phyloP scores from a whole-genome alignment of 2,888 invertebrate genomes.

The Branchellion lobata region DNA sequence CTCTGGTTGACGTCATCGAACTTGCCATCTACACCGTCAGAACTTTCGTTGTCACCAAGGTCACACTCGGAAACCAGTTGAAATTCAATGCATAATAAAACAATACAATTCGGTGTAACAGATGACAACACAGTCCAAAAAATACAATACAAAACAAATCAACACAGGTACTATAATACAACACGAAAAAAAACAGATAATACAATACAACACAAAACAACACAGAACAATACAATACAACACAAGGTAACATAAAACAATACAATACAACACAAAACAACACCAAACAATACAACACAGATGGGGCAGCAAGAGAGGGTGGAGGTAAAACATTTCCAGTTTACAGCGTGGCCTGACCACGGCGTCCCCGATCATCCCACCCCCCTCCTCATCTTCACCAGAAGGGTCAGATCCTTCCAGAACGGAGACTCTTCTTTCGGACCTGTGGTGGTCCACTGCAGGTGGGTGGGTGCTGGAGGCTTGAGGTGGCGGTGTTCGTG shows the following conservation, averaged over 20 bases:
- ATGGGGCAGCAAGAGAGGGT: conserved; percentile 68
- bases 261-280: too few relatives aligned
- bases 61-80: too few relatives aligned
- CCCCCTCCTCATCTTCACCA: conserved; percentile 92
- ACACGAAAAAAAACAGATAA: too few relatives aligned
- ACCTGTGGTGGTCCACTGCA: conserved; percentile 89
- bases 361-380: conserved; percentile 98
- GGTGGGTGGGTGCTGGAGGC: conserved; percentile 56
- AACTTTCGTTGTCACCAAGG: conserved; percentile 71
- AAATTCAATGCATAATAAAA: background rate
- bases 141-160: too few relatives aligned
- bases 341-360: conserved; percentile 99
- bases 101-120: too few relatives aligned
- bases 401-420: conserved; percentile 75
- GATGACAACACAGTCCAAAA: too few relatives aligned
- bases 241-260: too few relatives aligned
- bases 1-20: conserved; percentile 91
- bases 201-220: too few relatives aligned
- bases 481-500: background rate
- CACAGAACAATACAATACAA: too few relatives aligned
- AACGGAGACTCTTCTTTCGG: conserved; percentile 78
- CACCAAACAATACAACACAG: too few relatives aligned
- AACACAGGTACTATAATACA: too few relatives aligned
- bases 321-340: conserved; percentile 94
- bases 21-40: conserved; percentile 96